A percentile compares a stretch with the other conserved stretches of the same genome.
Evolutionary conservation across 2,113 vertebrate species (phyloP).

Genomic region (Burhinus oedicnemus): DNA sequence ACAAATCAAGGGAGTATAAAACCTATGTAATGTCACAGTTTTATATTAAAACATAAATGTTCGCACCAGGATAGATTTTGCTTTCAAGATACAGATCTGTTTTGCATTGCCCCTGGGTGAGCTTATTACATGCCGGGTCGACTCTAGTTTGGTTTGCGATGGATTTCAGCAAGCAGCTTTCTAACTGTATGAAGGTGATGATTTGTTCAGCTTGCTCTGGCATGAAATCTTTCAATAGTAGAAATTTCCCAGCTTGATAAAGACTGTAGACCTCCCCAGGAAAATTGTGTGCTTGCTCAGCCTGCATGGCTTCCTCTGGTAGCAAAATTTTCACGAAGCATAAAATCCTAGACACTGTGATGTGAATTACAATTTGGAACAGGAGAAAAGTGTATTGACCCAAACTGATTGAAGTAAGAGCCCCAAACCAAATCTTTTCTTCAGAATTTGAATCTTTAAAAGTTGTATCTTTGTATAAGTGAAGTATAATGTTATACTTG

Average conservation of each 20-base stretch:
- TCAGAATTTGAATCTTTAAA: neutral
- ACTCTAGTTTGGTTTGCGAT: neutral
- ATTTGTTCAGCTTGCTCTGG: neutral
- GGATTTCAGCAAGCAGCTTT: conserved; percentile 26
- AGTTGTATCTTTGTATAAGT: neutral
- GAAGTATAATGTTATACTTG: neutral
- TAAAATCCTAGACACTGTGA: neutral
- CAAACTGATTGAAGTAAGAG: neutral
- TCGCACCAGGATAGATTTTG: conserved; percentile 15
- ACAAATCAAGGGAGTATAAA: conserved; percentile 36
- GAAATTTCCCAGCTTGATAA: neutral
- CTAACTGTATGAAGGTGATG: neutral
- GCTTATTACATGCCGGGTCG: conserved; percentile 4
- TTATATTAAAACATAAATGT: conserved; percentile 48
- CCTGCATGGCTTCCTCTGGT: neutral
- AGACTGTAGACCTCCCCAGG: neutral
- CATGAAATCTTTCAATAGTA: conserved; percentile 8
- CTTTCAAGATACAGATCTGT: conserved; percentile 8
- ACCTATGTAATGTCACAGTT: conserved; percentile 5
- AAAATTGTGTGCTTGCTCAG: neutral
- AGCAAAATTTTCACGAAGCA: neutral
- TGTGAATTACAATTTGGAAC: neutral
- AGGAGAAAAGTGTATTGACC: neutral
- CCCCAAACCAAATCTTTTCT: neutral
- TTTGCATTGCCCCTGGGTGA: conserved; percentile 34